phyloP scores from a whole-genome alignment of 2,113 vertebrate genomes.

The Coturnix japonica region DNA sequence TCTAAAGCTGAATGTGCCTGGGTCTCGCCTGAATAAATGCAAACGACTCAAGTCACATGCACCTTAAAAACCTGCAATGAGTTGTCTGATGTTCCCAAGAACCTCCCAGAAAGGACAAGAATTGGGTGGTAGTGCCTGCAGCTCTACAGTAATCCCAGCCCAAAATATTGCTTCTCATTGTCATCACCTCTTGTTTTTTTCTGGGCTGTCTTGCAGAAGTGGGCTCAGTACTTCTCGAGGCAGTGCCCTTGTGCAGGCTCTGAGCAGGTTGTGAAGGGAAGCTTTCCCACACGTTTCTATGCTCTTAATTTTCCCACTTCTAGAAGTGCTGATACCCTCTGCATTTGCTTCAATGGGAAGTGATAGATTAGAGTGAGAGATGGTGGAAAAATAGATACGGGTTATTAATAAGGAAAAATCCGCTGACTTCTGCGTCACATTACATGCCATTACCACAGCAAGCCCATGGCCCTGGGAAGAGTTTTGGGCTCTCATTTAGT shows the following conservation, averaged over 20 bases:
- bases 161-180: neutral
- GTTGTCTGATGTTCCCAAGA: neutral
- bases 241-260: neutral
- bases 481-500: rapidly evolving
- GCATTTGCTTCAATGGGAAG: neutral
- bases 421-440: rapidly evolving
- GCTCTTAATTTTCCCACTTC: neutral
- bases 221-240: neutral
- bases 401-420: neutral
- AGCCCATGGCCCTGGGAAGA: rapidly evolving
- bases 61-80: neutral
- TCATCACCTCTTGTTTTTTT: neutral
- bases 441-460: rapidly evolving
- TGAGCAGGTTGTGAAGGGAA: neutral
- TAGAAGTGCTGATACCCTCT: neutral
- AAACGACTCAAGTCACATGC: neutral
- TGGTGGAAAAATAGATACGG: rapidly evolving
- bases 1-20: neutral
- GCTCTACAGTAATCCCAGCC: neutral
- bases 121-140: neutral
- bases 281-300: neutral
- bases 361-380: neutral
- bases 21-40: neutral
- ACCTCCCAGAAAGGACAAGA: neutral
- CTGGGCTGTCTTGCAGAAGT: neutral